Base-by-base conservation (phyloP, 2,113 vertebrate genomes). In the Gallinago paraguaiae region DNA sequence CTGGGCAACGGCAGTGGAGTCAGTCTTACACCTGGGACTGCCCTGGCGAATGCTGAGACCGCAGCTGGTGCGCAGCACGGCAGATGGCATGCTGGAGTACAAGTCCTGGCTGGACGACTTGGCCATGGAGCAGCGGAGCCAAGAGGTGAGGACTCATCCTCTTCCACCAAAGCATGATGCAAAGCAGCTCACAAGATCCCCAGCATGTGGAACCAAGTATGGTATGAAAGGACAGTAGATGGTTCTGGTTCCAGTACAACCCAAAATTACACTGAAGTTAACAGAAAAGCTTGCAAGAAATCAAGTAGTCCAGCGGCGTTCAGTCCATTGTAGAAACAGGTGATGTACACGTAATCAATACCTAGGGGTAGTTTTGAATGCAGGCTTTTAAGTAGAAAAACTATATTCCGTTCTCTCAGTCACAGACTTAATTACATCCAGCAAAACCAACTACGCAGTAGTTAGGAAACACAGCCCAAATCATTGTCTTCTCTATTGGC, bases 41-140 rank as follows among this genome's bases (percentile, higher is more conserved):
- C 99, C 99, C 1, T 99, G 99, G 99, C 92, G 98, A 71, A 98
- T 99, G 95, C 97, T 99, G 88, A 97, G 98, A 45, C 96, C 98
- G 0, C 99, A 99, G 96, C 98, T 97, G 67, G 97, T 96, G 72
- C 76, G 41, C 88, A 92, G 77, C 69, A 64, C 83, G 0, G 13
- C 17, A 1, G 89, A 93, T 0, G 95, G 94, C 43, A 72, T 68
- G 48, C 72, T 98, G 93, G 95, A 98, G 13, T 98, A 98, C 93
- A 95, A 74, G 63, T 82, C 91, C 70, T 98, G 98, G 98, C 96
- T 98, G 19, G 84, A 96, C 0, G 93, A 97, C 65, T 86, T 98
- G 54, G 97, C 97, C 70, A 90, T 97, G 54, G 97, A 97, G 63
- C 97, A 97, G 60, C 72, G 96, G 31, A 97, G 85, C 75, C 90